phyloP scores from a whole-genome alignment of 2,888 invertebrate species.

The Carpatolechia fugitivella region DNA sequence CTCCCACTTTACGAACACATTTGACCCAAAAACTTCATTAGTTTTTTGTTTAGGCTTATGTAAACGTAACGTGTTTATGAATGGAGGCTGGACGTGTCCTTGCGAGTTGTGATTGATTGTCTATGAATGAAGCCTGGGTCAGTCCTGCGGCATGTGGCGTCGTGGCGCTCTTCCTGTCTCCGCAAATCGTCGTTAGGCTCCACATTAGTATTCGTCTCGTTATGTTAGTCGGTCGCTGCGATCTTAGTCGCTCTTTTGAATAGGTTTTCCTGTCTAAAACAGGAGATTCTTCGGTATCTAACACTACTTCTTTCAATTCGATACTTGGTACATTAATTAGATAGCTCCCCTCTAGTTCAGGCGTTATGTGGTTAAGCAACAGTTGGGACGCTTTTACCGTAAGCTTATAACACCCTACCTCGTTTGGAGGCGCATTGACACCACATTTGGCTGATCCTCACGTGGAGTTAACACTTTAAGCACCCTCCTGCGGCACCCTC shows the following conservation, averaged over 20 bases:
- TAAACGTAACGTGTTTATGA: slow-evolving; percentile 32
- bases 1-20: slow-evolving; percentile 46
- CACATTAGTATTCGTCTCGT: slow-evolving; percentile 1
- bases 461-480: slow-evolving; percentile 29
- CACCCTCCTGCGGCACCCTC: slow-evolving; percentile 29
- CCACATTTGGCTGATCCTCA: slow-evolving; percentile 33
- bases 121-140: slow-evolving; percentile 43
- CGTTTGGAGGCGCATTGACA: slow-evolving; percentile 31
- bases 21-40: slow-evolving; percentile 45
- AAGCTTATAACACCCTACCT: slow-evolving; percentile 15
- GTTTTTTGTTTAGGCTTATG: slow-evolving; percentile 43
- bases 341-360: background rate
- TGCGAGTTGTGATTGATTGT: slow-evolving; percentile 24
- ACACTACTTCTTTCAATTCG: background rate
- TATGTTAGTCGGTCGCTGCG: background rate
- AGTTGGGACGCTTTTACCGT: slow-evolving; percentile 4
- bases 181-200: background rate
- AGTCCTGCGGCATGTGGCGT: slow-evolving; percentile 23
- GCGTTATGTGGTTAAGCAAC: background rate
- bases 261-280: background rate
- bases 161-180: slow-evolving; percentile 8
- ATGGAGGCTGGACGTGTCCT: slow-evolving; percentile 22
- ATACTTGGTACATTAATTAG: too few relatives aligned
- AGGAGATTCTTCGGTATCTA: background rate
- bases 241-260: slow-evolving; percentile 1